Percentiles rank a stretch among this genome's conserved stretches.
Conservation (phyloP, 2,113 vertebrate genomes). For the Calidris pygmaea region DNA sequence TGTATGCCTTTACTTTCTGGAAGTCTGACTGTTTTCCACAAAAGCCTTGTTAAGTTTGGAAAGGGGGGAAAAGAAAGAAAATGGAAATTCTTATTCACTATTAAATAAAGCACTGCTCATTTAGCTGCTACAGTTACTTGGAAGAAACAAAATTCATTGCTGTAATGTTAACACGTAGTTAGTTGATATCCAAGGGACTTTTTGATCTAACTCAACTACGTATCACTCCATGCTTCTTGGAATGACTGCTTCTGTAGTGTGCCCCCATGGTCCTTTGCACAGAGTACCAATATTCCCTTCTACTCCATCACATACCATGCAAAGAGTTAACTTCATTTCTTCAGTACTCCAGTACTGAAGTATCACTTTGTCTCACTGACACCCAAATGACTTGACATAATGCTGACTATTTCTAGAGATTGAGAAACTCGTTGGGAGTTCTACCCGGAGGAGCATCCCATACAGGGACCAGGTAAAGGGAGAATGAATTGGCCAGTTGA, state of each 20-base stretch:
- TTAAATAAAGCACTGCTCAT: not conserved
- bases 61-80: not conserved
- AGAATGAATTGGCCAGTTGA: accelerated
- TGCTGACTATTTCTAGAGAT: not conserved
- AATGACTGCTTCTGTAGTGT: not conserved
- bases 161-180: not conserved
- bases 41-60: not conserved
- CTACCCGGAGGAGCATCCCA: not conserved
- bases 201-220: not conserved
- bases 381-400: not conserved
- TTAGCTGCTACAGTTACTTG: not conserved
- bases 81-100: not conserved
- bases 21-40: not conserved
- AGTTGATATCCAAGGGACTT: not conserved
- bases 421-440: accelerated
- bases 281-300: not conserved
- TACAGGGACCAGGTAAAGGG: accelerated
- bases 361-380: not conserved
- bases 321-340: not conserved
- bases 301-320: not conserved
- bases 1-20: not conserved
- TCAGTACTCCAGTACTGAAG: not conserved
- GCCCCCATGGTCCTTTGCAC: accelerated
- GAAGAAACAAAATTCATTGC: not conserved
- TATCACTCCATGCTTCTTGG: not conserved